Evolutionary conservation across 2,888 invertebrate genomes (phyloP), one percentile per base, ranked within the genome.

Genomic region (Polydrusus pterygomalis): DNA sequence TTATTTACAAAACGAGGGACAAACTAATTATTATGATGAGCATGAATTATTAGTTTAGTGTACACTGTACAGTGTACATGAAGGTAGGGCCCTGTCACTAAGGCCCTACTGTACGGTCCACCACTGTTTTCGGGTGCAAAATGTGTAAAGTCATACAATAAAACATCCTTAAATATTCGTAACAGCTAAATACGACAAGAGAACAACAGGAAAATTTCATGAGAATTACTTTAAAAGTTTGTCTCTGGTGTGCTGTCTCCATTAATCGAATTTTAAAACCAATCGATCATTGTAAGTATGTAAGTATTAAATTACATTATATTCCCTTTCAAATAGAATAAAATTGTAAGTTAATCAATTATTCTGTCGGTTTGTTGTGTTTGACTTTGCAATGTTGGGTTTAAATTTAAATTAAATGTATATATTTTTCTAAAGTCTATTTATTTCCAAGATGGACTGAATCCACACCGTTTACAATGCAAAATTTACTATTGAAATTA

Each of bases 281-380:
- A n/a, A 67, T 67, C 67, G 38, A 67, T 67, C 67, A 67, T 67
- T 67, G 38, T n/a, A 51, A 25, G 25, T 25, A n/a, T n/a, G n/a
- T n/a, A 25, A 51, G 54, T 67, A 67, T 67, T 54, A 54, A 51
- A 67, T 67, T 67, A 67, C 67, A 8, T 51, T 67, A 30, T 30
- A 34, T 67, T 49, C 45, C 15, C 15, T 38, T 67, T 17, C 34
- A 67, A 67, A 54, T n/a, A 51, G 8, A 51, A 67, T 54, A 67
- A 67, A 64, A 25, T 25, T 15, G 18, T 34, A 30, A 15, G 25
- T 25, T 67, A 51, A 67, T 67, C 51, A 47, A 67, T 47, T 67
- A 40, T 51, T 51, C n/a, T 54, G 51, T 67, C 38, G 51, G 18
- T 10, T 63, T 63, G 45, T 65, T 25, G 38, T 34, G 9, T 34